Conservation (phyloP, 2,113 vertebrate genomes). For the Pica pica region DNA sequence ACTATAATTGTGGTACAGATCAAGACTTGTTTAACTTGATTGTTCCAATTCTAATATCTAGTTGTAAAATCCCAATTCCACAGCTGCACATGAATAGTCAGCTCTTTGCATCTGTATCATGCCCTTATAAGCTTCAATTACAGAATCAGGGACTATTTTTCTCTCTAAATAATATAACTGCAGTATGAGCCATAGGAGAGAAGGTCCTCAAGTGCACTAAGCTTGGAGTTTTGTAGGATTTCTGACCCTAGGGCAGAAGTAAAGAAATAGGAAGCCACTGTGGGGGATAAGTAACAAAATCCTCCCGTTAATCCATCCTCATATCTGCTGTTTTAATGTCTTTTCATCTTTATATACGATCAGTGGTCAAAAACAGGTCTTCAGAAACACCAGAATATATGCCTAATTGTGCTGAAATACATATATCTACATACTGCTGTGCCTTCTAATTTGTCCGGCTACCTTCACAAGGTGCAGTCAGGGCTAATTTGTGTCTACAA, state of each 20-base stretch:
- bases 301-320: not conserved
- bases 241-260: not conserved
- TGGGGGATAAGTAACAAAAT: not conserved
- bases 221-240: not conserved
- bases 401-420: not conserved
- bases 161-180: not conserved
- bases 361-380: not conserved
- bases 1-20: slow-evolving; percentile 32
- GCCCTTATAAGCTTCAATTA: not conserved
- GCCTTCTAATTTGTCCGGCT: not conserved
- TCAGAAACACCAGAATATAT: not conserved
- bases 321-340: not conserved
- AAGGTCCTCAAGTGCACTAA: not conserved
- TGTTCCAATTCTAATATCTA: not conserved
- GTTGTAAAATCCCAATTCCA: not conserved
- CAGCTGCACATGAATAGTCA: slow-evolving; percentile 9
- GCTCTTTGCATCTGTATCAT: not conserved
- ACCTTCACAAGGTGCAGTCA: not conserved
- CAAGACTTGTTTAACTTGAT: not conserved
- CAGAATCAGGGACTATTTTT: not conserved
- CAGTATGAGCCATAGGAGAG: not conserved
- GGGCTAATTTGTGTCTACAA: not conserved
- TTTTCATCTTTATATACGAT: not conserved
- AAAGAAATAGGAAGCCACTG: not conserved
- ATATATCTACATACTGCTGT: not conserved